Evolutionary conservation across 2,888 invertebrate genomes (phyloP), one percentile per base, ranked within the genome.

Genomic region (Tryphoninae sp.): DNA sequence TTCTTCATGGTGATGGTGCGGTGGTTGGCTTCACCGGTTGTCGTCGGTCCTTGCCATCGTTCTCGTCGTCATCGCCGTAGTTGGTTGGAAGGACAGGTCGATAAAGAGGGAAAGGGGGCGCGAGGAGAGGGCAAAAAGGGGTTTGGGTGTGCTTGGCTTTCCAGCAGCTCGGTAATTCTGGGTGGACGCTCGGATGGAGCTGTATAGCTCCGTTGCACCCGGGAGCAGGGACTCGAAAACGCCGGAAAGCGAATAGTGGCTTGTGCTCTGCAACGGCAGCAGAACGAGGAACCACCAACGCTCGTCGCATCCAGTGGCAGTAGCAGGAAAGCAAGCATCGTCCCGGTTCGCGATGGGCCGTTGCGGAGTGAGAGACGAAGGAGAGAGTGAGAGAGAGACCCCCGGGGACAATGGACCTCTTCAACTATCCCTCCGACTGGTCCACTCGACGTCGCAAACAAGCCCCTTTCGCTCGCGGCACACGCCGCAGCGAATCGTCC

Each of bases 381-480:
- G 83, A 33, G 33, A 6, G 33, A 33, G 33, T 6, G 33, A 33
- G 33, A 33, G 45, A 71, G 19, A 55, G 16, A n/a, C 55, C 84
- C 85, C 85, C 83, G 75, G 80, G 86, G 85, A 86, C 89, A 89
- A 89, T 89, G 88, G 87, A 88, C 86, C 88, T 85, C 87, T 88
- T 88, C 89, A 86, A 86, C 88, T 86, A 86, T 85, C 85, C 85
- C 83, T 19, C n/a, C 86, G 87, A 79, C 76, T 69, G 84, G 84
- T 84, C 85, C 86, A 88, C 89, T 89, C 86, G 87, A 89, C 88
- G 89, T 89, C 89, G 89, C 89, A 88, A 89, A 89, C 89, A 89
- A 89, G 88, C 88, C 86, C 85, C 87, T 88, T 85, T 80, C 77
- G 82, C 82, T 79, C 82, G 51, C 62, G 73, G 77, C 80, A 80